Evolutionary conservation across 2,797 vertebrate species (phyloP).

Genomic region (Thunnus albacares): DNA sequence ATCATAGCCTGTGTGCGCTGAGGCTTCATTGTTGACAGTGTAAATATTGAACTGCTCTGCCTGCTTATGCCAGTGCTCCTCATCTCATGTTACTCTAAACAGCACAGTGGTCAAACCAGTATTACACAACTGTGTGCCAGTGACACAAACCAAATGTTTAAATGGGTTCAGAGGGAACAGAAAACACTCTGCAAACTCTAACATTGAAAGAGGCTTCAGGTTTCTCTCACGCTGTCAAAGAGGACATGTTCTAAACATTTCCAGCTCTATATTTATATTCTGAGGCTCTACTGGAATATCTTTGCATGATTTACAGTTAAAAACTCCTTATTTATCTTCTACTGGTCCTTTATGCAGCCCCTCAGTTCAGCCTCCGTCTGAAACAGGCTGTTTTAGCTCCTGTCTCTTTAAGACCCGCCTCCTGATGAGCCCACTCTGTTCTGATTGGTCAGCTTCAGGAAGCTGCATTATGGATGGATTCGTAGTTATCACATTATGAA

Average conservation of each 20-base stretch:
- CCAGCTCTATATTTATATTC: not conserved
- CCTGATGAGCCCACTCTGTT: too few relatives aligned
- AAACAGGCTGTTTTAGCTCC: too few relatives aligned
- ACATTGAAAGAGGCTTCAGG: not conserved
- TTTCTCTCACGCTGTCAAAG: too few relatives aligned
- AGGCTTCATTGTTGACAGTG: conserved; percentile 44
- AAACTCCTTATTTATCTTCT: too few relatives aligned
- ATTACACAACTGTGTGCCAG: not conserved
- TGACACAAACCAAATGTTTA: conserved; percentile 1
- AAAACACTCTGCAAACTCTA: not conserved
- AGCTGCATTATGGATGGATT: too few relatives aligned
- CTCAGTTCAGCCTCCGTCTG: too few relatives aligned
- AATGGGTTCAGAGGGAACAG: not conserved
- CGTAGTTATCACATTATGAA: too few relatives aligned
- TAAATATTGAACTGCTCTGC: conserved; percentile 42
- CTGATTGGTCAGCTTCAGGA: too few relatives aligned
- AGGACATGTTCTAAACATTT: not conserved
- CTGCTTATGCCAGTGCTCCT: not conserved
- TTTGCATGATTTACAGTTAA: too few relatives aligned
- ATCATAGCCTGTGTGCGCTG: not conserved
- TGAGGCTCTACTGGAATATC: too few relatives aligned
- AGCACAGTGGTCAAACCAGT: conserved; percentile 38
- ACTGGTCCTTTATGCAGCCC: too few relatives aligned
- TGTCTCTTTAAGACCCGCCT: too few relatives aligned
- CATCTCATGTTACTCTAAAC: conserved; percentile 12